Evolutionary conservation across 1,140 invertebrate genomes (phyloP).

Genomic region (Reticulitermes speratus): DNA sequence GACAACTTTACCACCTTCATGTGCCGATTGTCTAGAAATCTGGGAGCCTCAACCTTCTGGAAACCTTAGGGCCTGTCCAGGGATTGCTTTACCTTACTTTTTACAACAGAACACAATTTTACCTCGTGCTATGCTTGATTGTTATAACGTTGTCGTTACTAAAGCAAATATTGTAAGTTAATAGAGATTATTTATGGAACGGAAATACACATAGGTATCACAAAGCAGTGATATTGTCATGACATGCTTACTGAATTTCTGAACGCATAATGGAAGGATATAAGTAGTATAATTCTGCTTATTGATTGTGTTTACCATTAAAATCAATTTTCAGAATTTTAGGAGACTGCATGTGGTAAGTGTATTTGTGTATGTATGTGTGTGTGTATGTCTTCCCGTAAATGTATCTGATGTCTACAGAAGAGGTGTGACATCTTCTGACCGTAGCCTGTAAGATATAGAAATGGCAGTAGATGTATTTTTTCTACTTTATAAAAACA

Average conservation of each 20-base stretch:
- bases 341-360: background rate
- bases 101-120: background rate
- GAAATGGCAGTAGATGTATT: background rate
- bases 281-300: background rate
- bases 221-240: background rate
- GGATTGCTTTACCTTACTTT: too few species aligned
- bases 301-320: background rate
- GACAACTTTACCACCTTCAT: too few species aligned
- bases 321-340: background rate
- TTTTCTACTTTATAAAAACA: slow-evolving; percentile 19
- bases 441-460: background rate
- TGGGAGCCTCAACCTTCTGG: too few species aligned
- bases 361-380: too few species aligned
- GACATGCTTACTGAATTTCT: background rate
- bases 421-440: background rate
- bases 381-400: background rate
- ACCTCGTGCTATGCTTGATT: background rate
- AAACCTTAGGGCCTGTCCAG: too few species aligned
- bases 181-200: too few species aligned
- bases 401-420: background rate
- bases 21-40: too few species aligned
- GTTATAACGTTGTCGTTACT: background rate
- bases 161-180: background rate
- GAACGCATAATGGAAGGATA: background rate
- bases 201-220: too few species aligned